Base-by-base conservation (phyloP, 2,888 invertebrate genomes). In the Sepiola atlantica region DNA sequence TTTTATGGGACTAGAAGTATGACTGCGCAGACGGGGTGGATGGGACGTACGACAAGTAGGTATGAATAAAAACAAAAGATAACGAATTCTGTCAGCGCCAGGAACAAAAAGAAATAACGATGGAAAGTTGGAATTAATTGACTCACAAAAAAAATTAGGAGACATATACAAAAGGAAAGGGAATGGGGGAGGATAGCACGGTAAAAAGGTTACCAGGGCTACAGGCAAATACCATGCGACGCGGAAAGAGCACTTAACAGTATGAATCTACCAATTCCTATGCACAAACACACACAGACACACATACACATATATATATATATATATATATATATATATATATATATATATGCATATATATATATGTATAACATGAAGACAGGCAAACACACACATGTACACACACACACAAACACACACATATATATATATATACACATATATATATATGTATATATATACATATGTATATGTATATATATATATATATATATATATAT, bases 201-300 rank as follows among this genome's bases (percentile, higher is more conserved):
- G n/a, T 77, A n/a, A 77, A 77, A 77, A 77, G 77, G 77, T 77
- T 77, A 77, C 16, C n/a, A n/a, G n/a, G 77, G 77, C 77, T 77
- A 77, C n/a, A n/a, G 77, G 77, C n/a, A 77, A 77, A 77, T 77
- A 77, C 32, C 77, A 77, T 16, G 32, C 77, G 77, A n/a, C 0
- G 77, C 77, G 21, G 16, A 77, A 10, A n/a, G 77, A 77, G 14
- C 77, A 32, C 12, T 32, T 32, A 77, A n/a, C n/a, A 77, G 32
- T 14, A 32, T 24, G 21, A 21, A 24, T 8, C 0, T 61, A 21
- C n/a, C 12, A 14, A n/a, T 28, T 12, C n/a, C n/a, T 77, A n/a
- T n/a, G 32, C n/a, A 77, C n/a, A 1, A 16, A 77, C 32, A 18
- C n/a, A 16, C 77, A 32, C 28, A n/a, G 8, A n/a, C 16, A n/a